phyloP scores from a whole-genome alignment of 2,113 vertebrate genomes.

The Eulemur rufifrons region DNA sequence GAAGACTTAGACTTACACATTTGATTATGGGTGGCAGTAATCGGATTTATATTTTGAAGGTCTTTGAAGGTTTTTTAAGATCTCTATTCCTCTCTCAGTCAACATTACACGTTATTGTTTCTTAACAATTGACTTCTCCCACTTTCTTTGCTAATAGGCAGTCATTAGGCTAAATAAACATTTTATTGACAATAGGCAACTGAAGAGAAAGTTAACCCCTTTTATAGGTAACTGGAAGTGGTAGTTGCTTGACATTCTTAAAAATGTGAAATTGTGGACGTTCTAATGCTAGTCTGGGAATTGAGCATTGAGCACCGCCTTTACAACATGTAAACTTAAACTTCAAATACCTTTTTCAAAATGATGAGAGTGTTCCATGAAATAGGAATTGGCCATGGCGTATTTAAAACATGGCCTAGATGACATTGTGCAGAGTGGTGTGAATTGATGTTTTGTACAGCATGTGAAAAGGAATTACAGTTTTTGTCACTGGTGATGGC shows the following conservation, averaged over 20 bases:
- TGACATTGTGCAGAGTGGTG: neutral
- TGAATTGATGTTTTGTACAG: conserved; percentile 35
- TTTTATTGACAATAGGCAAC: conserved; percentile 7
- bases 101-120: neutral
- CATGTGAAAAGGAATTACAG: neutral
- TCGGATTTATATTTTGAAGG: neutral
- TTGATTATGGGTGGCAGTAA: neutral
- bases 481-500: conserved; percentile 10
- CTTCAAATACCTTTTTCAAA: neutral
- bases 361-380: neutral
- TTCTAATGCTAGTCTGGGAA: neutral
- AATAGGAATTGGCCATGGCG: neutral
- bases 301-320: neutral
- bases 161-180: neutral
- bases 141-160: neutral
- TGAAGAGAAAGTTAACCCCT: neutral
- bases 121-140: neutral
- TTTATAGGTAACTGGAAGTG: neutral
- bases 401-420: neutral
- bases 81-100: neutral
- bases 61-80: neutral
- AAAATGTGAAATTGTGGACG: neutral
- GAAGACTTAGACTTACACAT: neutral
- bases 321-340: neutral
- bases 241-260: neutral